phyloP scores from a whole-genome alignment of 2,888 invertebrate species.

The Drosophila crucigera region DNA sequence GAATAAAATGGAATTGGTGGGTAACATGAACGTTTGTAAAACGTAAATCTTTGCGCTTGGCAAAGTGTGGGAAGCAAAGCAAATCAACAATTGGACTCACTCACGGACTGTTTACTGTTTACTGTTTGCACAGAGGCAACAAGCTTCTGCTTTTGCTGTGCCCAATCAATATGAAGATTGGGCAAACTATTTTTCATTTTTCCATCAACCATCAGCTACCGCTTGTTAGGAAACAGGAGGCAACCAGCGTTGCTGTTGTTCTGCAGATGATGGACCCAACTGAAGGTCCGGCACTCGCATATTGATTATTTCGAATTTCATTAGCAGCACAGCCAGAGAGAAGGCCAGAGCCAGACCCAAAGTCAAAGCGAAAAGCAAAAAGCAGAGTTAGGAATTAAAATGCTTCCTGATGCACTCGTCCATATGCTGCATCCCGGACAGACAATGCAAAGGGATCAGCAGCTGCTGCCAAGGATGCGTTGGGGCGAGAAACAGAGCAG shows the following conservation, averaged over 20 bases:
- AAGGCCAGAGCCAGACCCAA: constrained; percentile 15
- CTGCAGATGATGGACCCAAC: constrained; percentile 16
- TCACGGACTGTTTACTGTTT: constrained; percentile 8
- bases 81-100: constrained; percentile 37
- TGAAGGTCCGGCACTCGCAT: constrained; percentile 48
- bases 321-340: constrained; percentile 46
- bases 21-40: background rate
- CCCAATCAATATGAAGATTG: constrained; percentile 14
- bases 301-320: constrained; percentile 65
- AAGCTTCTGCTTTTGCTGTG: background rate
- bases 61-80: constrained; percentile 21
- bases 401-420: constrained; percentile 64
- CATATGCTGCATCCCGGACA: constrained; percentile 58
- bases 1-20: constrained; percentile 1
- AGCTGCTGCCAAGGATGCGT: constrained; percentile 48
- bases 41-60: constrained; percentile 21
- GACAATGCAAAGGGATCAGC: constrained; percentile 38
- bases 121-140: constrained; percentile 14
- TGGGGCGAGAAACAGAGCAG: constrained; percentile 1
- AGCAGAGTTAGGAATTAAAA: constrained; percentile 46
- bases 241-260: constrained; percentile 3
- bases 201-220: constrained; percentile 32
- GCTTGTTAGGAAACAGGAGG: constrained; percentile 2
- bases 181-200: constrained; percentile 37
- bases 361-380: background rate